Conservation (phyloP, 2,888 invertebrate species). For the Celastrina argiolus region DNA sequence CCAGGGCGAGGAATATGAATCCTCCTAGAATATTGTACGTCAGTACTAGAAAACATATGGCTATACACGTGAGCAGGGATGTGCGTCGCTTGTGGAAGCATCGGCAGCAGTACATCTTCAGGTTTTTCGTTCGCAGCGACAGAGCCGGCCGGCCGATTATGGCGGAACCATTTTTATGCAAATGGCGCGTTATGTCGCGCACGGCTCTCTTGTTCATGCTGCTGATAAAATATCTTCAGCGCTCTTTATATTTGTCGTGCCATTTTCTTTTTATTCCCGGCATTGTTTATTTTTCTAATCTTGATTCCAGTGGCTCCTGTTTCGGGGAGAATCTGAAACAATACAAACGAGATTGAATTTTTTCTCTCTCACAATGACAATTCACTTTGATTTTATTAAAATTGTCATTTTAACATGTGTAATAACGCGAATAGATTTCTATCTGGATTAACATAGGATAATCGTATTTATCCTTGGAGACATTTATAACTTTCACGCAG, state of each 20-base stretch:
- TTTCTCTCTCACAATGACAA: background rate
- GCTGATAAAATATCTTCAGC: constrained; percentile 2
- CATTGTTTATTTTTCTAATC: constrained; percentile 7
- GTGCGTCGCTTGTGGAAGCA: constrained; percentile 56
- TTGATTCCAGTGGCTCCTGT: background rate
- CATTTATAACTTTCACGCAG: background rate
- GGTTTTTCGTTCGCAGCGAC: constrained; percentile 43
- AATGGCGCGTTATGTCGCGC: background rate
- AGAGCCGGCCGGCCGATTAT: constrained; percentile 40
- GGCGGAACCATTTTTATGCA: constrained; percentile 26
- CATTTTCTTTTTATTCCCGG: constrained; percentile 14
- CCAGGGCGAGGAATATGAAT: constrained; percentile 91
- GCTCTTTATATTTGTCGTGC: constrained; percentile 16
- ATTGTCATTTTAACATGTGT: background rate
- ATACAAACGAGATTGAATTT: background rate
- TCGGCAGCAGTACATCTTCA: constrained; percentile 65
- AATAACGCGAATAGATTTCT: background rate
- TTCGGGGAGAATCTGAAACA: constrained; percentile 3
- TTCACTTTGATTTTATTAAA: background rate
- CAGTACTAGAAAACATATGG: constrained; percentile 90
- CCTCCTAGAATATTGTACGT: constrained; percentile 95
- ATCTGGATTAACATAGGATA: background rate
- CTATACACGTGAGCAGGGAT: constrained; percentile 87
- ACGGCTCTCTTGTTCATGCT: background rate
- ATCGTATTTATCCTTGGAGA: background rate